Percentiles rank a stretch among this genome's conserved stretches.
Evolutionary conservation across 92 coral and sea anemone genomes (phyloP).

Genomic region (Ricordea florida): DNA sequence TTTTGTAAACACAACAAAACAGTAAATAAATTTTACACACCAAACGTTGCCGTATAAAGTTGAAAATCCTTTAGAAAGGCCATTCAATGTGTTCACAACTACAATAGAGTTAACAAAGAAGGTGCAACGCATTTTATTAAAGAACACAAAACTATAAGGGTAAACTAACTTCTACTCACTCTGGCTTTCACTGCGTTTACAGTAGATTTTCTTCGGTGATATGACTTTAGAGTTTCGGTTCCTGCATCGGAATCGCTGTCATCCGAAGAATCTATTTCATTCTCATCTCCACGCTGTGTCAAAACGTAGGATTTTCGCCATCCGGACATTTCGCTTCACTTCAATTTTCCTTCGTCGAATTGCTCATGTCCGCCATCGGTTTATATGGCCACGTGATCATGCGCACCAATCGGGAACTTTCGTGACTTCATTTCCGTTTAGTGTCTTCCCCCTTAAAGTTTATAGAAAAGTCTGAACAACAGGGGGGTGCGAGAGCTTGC

Average conservation of each 20-base stretch:
- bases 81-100: neutral
- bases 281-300: slow-evolving; percentile 71
- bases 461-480: neutral
- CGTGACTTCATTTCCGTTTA: slow-evolving; percentile 38
- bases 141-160: neutral
- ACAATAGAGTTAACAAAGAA: neutral
- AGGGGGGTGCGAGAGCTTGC: neutral
- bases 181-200: slow-evolving; percentile 80
- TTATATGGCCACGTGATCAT: slow-evolving; percentile 56
- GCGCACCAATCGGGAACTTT: slow-evolving; percentile 3
- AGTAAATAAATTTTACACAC: slow-evolving; percentile 10
- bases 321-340: slow-evolving; percentile 40
- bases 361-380: slow-evolving; percentile 78
- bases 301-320: slow-evolving; percentile 88
- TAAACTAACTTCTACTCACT: slow-evolving; percentile 68
- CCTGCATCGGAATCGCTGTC: slow-evolving; percentile 86
- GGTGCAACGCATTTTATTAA: neutral
- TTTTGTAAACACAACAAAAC: slow-evolving; percentile 39
- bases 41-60: neutral
- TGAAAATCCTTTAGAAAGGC: neutral
- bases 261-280: slow-evolving; percentile 85
- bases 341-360: slow-evolving; percentile 7
- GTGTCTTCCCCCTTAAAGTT: slow-evolving; percentile 33
- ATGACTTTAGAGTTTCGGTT: slow-evolving; percentile 76
- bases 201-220: slow-evolving; percentile 89